A percentile compares a stretch with the other conserved stretches of the same genome.
Conservation (phyloP, 1,140 invertebrate species). For the Drosophila insularis region DNA sequence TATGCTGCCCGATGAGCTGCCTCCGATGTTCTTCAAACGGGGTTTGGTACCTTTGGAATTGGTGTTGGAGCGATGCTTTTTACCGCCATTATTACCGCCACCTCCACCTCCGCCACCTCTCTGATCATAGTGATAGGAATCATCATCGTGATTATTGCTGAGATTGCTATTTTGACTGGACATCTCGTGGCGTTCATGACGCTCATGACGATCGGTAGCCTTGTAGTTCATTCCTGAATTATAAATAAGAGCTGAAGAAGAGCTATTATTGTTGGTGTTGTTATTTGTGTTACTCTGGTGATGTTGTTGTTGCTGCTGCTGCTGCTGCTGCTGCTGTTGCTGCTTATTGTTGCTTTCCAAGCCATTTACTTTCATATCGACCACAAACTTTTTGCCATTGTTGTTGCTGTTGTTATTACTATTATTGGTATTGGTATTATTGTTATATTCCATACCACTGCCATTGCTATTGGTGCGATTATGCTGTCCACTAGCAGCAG, state of each 20-base stretch:
- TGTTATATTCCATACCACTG: slow-evolving; percentile 64
- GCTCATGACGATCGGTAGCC: slow-evolving; percentile 67
- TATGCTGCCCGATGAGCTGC: slow-evolving; percentile 67
- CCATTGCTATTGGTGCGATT: slow-evolving; percentile 70
- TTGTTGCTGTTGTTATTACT: neutral
- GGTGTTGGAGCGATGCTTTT: slow-evolving; percentile 83
- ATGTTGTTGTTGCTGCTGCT: slow-evolving; percentile 49
- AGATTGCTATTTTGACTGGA: slow-evolving; percentile 80
- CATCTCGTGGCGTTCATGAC: slow-evolving; percentile 77
- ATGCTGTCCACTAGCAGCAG: slow-evolving; percentile 50
- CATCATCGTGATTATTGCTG: slow-evolving; percentile 66
- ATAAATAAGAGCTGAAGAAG: slow-evolving; percentile 50
- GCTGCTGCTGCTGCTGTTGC: slow-evolving; percentile 44
- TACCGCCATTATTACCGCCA: slow-evolving; percentile 71
- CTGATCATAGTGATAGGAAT: slow-evolving; percentile 66
- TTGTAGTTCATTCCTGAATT: slow-evolving; percentile 81
- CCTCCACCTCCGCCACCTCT: slow-evolving; percentile 56
- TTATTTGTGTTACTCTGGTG: slow-evolving; percentile 7
- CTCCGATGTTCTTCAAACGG: slow-evolving; percentile 76
- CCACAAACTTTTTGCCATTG: slow-evolving; percentile 61
- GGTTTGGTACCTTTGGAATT: slow-evolving; percentile 82
- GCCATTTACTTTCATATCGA: slow-evolving; percentile 61
- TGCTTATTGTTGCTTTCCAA: slow-evolving; percentile 58
- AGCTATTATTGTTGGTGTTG: slow-evolving; percentile 50
- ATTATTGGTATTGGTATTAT: slow-evolving; percentile 40